phyloP scores from a whole-genome alignment of 2,797 vertebrate species.

The Chaunax sp. region DNA sequence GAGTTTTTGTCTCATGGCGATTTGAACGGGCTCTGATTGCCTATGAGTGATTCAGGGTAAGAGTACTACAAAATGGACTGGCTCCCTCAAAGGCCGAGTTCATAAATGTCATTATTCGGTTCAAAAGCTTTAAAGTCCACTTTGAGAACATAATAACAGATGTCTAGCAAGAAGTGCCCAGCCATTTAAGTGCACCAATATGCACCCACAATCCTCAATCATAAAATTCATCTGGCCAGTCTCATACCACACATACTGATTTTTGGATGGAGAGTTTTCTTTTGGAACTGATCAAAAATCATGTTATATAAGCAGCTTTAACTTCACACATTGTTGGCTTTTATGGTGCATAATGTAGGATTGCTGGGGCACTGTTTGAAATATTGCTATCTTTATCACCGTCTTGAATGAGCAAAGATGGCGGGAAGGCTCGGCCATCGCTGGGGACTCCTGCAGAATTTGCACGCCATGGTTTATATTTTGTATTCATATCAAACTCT shows the following conservation, averaged over 20 bases:
- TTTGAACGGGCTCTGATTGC: conserved; percentile 56
- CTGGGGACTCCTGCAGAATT: background rate
- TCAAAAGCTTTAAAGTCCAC: conserved; percentile 26
- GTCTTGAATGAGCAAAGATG: background rate
- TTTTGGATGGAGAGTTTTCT: background rate
- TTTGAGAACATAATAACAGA: conserved; percentile 42
- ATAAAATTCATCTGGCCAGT: conserved; percentile 34
- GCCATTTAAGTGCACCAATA: conserved; percentile 27
- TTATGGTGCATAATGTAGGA: background rate
- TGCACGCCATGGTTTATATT: too few relatives aligned
- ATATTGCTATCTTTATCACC: background rate
- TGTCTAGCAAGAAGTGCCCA: conserved; percentile 24
- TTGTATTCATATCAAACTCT: background rate
- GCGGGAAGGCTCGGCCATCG: background rate
- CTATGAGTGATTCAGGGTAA: conserved; percentile 26
- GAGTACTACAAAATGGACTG: conserved; percentile 25
- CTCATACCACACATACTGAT: conserved; percentile 2
- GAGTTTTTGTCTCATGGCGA: conserved; percentile 16
- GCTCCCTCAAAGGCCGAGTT: conserved; percentile 28
- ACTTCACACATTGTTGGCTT: background rate
- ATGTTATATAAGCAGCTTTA: background rate
- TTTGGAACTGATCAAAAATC: background rate
- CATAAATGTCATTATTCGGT: conserved; percentile 38
- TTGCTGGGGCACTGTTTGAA: background rate
- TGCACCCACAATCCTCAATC: conserved; percentile 47